Base-by-base conservation (phyloP, 2,113 vertebrate species). In the Hirundichthys speculiger region DNA sequence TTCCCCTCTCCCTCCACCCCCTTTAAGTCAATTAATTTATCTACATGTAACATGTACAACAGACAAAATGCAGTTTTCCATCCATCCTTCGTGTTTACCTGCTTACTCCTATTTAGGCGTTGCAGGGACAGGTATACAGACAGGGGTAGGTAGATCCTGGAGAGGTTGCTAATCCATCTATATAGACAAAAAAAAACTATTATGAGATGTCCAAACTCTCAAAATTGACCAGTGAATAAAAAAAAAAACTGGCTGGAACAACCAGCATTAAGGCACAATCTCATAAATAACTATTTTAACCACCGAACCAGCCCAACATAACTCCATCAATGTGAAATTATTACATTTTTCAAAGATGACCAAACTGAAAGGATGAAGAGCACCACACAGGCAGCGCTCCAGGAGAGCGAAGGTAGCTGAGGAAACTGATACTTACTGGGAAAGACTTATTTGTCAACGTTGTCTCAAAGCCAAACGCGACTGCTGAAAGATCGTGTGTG, bases 381-480 rank as follows among this genome's bases (percentile, higher is more conserved):
- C 9, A 9, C 5, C 52, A 70, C 65, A 73, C 43, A 61, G 65
- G 30, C 67, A n/a, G 69, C 24, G 70, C 67, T 67, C 7, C 14
- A 48, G 61, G 49, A 76, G 61, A 75, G 67, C 21, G 34, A 85
- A 82, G 58, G 30, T 51, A 77, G 66, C 85, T 74, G 89, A 83
- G 86, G 80, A 89, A 91, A 82, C 69, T 66, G 86, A 92, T 90
- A 90, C 80, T 75, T 50, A 63, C 73, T 2, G 83, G 75, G 67
- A 82, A 83, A 83, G 63, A 72, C 75, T 86, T 83, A 88, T 91
- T 91, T 90, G 85, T 90, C 84, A 88, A 76, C 77, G 74, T 56
- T 79, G 87, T 91, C 85, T 87, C 14, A n/a, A 63, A 80, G 75
- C 87, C 83, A 80, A 60, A 14, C 80, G 84, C 16, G 82, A 82